Evolutionary conservation across 2,797 vertebrate genomes (phyloP).

Genomic region (Pseudochirops cupreus): DNA sequence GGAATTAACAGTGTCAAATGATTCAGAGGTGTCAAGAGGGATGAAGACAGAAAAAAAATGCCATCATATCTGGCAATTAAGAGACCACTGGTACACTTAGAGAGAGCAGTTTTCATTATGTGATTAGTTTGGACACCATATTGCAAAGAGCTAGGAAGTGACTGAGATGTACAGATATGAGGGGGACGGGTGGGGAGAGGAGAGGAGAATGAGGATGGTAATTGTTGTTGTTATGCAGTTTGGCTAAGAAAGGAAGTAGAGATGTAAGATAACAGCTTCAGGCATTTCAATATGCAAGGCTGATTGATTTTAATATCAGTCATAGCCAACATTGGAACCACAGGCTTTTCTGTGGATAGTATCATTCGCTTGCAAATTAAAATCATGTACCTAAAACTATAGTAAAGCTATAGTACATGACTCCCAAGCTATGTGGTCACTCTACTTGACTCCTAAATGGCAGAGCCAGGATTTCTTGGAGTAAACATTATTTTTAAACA

Average conservation of each 20-base stretch:
- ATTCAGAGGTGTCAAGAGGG: neutral
- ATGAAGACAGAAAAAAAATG: neutral
- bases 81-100: neutral
- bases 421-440: neutral
- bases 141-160: neutral
- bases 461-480: neutral
- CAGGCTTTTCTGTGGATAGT: slow-evolving; percentile 43
- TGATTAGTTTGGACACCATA: neutral
- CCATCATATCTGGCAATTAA: neutral
- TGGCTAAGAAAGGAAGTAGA: neutral
- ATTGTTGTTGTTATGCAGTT: neutral
- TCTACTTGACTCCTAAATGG: neutral
- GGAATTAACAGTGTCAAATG: neutral
- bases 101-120: neutral
- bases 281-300: neutral
- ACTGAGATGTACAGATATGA: neutral
- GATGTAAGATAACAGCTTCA: neutral
- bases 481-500: neutral
- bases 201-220: neutral
- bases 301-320: neutral
- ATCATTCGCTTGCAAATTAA: slow-evolving; percentile 69
- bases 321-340: slow-evolving; percentile 48
- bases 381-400: slow-evolving; percentile 4
- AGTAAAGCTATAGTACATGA: neutral
- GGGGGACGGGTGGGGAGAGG: neutral